Evolutionary conservation across 1,140 invertebrate genomes (phyloP), one percentile per base, ranked within the genome.

Genomic region (Zaprionus capensis): DNA sequence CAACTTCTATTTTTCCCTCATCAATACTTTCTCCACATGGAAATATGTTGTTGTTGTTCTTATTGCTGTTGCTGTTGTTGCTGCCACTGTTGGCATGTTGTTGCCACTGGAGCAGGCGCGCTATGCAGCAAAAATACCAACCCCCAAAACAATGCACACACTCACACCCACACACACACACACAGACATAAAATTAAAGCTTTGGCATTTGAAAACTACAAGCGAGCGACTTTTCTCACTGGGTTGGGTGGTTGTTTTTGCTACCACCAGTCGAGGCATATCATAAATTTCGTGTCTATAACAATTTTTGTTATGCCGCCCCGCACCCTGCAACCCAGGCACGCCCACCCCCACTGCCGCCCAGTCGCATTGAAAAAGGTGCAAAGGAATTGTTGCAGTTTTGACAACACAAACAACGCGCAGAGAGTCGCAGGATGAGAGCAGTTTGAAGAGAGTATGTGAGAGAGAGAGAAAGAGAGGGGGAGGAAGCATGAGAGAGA

Each of bases 241-340:
- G 70, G 78, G 85, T 71, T 81, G 80, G 71, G 85, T 78, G 81
- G 81, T 88, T 75, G 84, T 76, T 88, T 87, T 88, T 85, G 71
- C 57, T 51, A 77, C 71, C 71, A 77, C 49, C 75, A 51, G 58
- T 58, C 67, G 61, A 56, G 73, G 82, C 81, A 88, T 87, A 87
- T 90, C 84, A 88, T 88, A 88, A 88, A 88, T 88, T 88, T 90
- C 76, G 84, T 88, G 84, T 88, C 84, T 88, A 88, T 88, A 88
- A 88, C 84, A 88, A 88, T 90, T 88, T 87, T 80, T 90, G 85
- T 88, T 78, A 58, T 76, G 41, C 53, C 56, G 38, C 36, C 70
- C 58, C 22, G 2, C 55, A 20, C 46, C 17, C 55, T 22, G n/a
- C 6, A 14, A 15, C 15, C 53, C n/a, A 7, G 38, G n/a, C 34